A percentile compares a stretch with the other conserved stretches of the same genome.
phyloP scores from a whole-genome alignment of 2,113 vertebrate species.

The Hiodon tergisus region DNA sequence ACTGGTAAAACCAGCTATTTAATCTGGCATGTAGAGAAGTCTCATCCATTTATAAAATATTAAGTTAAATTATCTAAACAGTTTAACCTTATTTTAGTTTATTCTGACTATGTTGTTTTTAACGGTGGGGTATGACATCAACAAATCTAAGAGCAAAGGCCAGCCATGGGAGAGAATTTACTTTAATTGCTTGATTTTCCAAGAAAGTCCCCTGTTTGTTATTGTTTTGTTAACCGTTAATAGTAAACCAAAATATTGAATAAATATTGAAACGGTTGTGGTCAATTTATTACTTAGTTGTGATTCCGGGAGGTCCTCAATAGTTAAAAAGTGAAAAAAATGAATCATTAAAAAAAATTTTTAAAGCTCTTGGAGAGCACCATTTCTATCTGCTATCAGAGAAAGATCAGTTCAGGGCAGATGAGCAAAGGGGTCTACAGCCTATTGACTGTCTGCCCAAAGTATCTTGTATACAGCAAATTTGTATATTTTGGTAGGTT shows the following conservation, averaged over 20 bases:
- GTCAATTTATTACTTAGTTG: not conserved
- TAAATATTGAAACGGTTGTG: constrained; percentile 7
- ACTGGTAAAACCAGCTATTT: too few relatives aligned
- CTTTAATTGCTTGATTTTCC: not conserved
- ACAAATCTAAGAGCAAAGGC: not conserved
- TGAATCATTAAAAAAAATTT: too few relatives aligned
- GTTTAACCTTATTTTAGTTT: not conserved
- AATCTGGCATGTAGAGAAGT: too few relatives aligned
- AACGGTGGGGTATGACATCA: not conserved
- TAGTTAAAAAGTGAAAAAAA: not conserved
- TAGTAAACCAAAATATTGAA: not conserved
- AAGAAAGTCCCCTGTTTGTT: constrained; percentile 10
- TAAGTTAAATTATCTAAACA: too few relatives aligned
- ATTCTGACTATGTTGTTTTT: constrained; percentile 1
- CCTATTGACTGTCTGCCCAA: too few relatives aligned
- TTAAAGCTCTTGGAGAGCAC: too few relatives aligned
- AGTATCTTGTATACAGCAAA: too few relatives aligned
- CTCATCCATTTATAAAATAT: too few relatives aligned
- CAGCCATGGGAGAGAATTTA: not conserved
- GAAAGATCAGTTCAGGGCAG: too few relatives aligned
- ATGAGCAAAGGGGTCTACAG: too few relatives aligned
- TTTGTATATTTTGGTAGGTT: too few relatives aligned
- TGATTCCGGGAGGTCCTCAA: constrained; percentile 5
- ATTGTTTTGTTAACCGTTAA: constrained; percentile 1
- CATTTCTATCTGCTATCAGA: too few relatives aligned